Base-by-base conservation (phyloP, 2,113 vertebrate genomes). In the Sardina pilchardus region DNA sequence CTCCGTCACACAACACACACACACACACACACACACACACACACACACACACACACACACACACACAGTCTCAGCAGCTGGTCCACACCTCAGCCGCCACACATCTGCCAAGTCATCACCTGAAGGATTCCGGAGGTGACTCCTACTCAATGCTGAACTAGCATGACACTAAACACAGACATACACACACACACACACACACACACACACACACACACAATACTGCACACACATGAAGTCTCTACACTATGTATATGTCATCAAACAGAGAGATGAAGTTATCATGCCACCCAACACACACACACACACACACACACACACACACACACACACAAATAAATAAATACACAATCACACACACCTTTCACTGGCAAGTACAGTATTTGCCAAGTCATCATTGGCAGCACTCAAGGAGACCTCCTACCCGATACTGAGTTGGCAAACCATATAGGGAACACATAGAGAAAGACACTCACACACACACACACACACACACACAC, bases 81-180 rank as follows among this genome's bases (percentile, higher is more conserved):
- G 91, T 93, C 87, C 88, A 87, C 88, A 89, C 83, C 82, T 91
- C 83, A 45, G 82, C 90, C 83, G 80, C 63, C 3, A 85, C 88
- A 93, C 93, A 94, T 92, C 92, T 93, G 94, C 91, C 93, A 94
- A 91, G 91, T 93, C 90, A 92, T 89, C 86, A 89, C 90, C 87
- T 84, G 90, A 88, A 85, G 87, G 82, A 81, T 75, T 67, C 87
- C 48, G 87, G 87, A 92, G 92, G 91, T 94, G 92, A 93, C 90
- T 91, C 83, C 86, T 90, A 26, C 59, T n/a, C 56, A 63, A 7
- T n/a, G 56, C 56, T n/a, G 50, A 24, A 83, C 19, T 83, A 82
- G 34, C 42, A 39, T 30, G 24, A 34, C 83, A 71, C 83, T 24
- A n/a, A 6, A 63, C 56, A 63, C 56, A 63, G 24, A 47, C 45